phyloP scores from a whole-genome alignment of 1,140 invertebrate genomes.

The Lepidostoma basale region DNA sequence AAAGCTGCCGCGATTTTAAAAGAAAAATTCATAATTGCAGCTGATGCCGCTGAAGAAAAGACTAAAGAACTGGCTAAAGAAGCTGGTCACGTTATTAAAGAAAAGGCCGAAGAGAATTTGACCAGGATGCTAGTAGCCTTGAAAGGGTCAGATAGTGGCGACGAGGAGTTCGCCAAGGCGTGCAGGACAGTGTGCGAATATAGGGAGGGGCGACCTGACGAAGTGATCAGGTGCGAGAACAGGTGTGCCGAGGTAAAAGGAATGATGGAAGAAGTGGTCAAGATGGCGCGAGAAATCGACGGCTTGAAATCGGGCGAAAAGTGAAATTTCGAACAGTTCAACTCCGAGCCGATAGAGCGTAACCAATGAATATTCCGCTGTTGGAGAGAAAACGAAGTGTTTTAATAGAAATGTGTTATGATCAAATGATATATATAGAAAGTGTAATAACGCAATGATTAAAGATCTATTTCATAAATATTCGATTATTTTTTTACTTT shows the following conservation, averaged over 20 bases:
- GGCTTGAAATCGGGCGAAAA: background rate
- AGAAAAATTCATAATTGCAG: conserved; percentile 7
- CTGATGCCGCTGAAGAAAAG: conserved; percentile 17
- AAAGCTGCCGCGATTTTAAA: background rate
- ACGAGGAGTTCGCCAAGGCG: background rate
- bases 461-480: too few species aligned
- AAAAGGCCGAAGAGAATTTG: conserved; percentile 15
- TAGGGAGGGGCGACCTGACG: background rate
- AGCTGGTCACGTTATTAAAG: background rate
- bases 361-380: too few species aligned
- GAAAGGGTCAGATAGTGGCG: background rate
- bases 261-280: conserved; percentile 11
- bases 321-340: too few species aligned
- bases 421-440: too few species aligned
- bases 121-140: conserved; percentile 11
- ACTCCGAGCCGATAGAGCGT: too few species aligned
- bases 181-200: conserved; percentile 14
- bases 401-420: too few species aligned
- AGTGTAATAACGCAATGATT: too few species aligned
- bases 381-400: too few species aligned
- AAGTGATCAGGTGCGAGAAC: background rate
- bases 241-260: background rate
- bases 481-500: too few species aligned
- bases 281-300: conserved; percentile 14
- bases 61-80: conserved; percentile 15